Conservation (phyloP, 1,140 invertebrate genomes). For the Drosophila busckii region DNA sequence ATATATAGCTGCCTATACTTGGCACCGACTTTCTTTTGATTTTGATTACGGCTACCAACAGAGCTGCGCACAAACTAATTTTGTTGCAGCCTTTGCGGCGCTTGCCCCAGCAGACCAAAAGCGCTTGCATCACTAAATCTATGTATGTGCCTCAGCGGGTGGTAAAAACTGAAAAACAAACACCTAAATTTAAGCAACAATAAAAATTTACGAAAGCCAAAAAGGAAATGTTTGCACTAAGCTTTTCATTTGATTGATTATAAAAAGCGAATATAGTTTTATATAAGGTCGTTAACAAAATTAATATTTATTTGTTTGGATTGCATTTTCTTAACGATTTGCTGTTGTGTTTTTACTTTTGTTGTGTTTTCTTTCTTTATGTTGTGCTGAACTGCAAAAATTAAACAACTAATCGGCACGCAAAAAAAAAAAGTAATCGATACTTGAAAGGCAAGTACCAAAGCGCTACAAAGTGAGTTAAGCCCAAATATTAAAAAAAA, state of each 20-base stretch:
- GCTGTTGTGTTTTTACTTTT: conserved; percentile 29
- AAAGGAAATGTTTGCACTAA: no score
- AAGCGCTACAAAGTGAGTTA: neutral
- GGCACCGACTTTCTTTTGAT: no score
- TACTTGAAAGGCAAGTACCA: neutral
- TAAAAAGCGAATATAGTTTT: no score
- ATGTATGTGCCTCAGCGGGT: no score
- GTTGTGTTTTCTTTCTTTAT: conserved; percentile 50
- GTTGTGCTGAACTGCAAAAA: conserved; percentile 46
- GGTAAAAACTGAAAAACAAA: neutral
- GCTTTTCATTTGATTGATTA: no score
- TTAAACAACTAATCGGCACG: conserved; percentile 51
- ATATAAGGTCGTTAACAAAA: no score
- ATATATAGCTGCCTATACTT: no score
- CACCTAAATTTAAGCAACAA: no score
- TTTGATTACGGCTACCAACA: neutral
- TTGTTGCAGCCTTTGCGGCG: conserved; percentile 9
- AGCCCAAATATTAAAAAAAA: conserved; percentile 16
- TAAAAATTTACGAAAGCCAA: no score
- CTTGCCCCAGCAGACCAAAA: conserved; percentile 4
- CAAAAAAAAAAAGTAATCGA: conserved; percentile 29
- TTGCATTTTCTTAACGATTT: no score
- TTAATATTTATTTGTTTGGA: no score
- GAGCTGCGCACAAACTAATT: neutral
- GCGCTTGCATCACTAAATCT: no score